Base-by-base conservation (phyloP, 2,888 invertebrate genomes). In the Dorcus hopei region DNA sequence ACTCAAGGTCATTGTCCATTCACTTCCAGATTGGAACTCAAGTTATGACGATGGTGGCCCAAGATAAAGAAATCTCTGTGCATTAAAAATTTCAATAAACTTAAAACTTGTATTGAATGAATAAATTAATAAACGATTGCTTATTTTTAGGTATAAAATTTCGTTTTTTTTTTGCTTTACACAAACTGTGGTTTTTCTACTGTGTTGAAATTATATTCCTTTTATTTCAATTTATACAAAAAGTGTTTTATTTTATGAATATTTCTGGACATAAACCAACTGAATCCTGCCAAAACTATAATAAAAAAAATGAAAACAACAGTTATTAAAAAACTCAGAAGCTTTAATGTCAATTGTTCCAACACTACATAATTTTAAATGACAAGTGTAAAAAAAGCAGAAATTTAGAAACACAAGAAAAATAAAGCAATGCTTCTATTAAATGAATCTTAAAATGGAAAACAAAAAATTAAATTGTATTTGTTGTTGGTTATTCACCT, bases 401-500 rank as follows among this genome's bases (percentile, higher is more conserved):
- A 6, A 4, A 50, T 11, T 38, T 9, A 1, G 16, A 16, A 11
- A 50, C 38, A 50, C 5, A 26, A 19, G 38, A 48, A 48, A 48
- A 16, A 48, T 9, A 50, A 38, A 38, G 38, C 9, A 49, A 49
- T 16, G 19, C n/a, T n/a, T 19, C 14, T n/a, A 50, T 11, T 33
- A 50, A 50, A 11, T 33, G 26, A 33, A 33, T 7, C 26, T 33
- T 33, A 33, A 33, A 19, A 19, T 16, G 9, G 41, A 53, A 40
- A 49, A 52, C 16, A 16, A 42, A 52, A 49, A 19, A 33, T 38
- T 11, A 9, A 14, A 47, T 26, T 47, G 14, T 16, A 9, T 26
- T 14, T 11, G 26, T 26, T 47, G 26, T 23, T 47, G 19, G 26
- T 49, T 53, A 60, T 59, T 63, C 63, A 64, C 65, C 64, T 65